Percentiles rank a stretch among this genome's conserved stretches.
These are phyloP conservation scores for Passer montanus DNA, from an alignment of 2,113 vertebrate genomes.

Conservation along the genomic window DNA sequence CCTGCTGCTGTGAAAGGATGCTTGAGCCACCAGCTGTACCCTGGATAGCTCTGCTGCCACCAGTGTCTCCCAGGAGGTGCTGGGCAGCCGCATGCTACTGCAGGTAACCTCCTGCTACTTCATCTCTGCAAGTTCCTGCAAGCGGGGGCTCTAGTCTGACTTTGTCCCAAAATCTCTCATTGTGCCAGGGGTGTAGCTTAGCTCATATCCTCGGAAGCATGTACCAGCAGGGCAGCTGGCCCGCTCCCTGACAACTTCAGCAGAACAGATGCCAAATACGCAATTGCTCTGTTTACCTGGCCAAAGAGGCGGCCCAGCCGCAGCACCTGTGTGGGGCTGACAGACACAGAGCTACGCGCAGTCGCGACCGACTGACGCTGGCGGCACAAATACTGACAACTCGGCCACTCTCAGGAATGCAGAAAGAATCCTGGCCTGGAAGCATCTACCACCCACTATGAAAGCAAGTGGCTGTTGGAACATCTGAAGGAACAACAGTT, in stretches of 20 bases:
- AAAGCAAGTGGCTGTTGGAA: neutral
- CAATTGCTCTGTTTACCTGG: neutral
- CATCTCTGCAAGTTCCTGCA: conserved; percentile 1
- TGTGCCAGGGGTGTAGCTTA: neutral
- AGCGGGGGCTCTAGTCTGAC: neutral
- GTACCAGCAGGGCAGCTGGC: conserved; percentile 42
- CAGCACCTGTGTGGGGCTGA: neutral
- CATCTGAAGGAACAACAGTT: neutral
- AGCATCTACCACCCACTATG: neutral
- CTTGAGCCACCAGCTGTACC: rapidly evolving
- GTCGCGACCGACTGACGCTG: rapidly evolving
- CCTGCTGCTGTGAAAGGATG: neutral
- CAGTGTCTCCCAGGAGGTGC: rapidly evolving
- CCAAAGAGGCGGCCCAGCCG: neutral
- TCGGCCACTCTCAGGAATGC: rapidly evolving
- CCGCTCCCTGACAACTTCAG: neutral
- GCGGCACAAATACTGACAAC: neutral
- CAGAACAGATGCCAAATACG: neutral
- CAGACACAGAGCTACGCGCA: rapidly evolving
- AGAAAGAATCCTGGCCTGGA: neutral
- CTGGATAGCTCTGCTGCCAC: neutral
- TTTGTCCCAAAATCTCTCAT: neutral
- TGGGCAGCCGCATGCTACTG: rapidly evolving
- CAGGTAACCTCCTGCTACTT: neutral
- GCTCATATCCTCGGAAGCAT: neutral